phyloP scores from a whole-genome alignment of 2,888 invertebrate species.

The Acholoe squamosa region DNA sequence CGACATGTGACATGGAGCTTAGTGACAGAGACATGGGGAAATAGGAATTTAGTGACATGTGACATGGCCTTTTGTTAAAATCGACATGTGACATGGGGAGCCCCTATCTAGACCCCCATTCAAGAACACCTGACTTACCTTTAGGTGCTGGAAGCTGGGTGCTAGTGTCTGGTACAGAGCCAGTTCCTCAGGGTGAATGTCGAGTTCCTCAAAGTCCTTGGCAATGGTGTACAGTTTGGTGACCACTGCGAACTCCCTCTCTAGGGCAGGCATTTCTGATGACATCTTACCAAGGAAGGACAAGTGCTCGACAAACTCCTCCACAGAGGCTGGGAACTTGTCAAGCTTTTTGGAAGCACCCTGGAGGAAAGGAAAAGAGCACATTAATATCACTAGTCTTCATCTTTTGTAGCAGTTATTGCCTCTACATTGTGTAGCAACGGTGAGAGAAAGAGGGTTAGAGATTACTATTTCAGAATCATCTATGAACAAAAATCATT shows the following conservation, averaged over 20 bases:
- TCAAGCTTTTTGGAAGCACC: constrained; percentile 82
- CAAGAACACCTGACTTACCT: too few species aligned
- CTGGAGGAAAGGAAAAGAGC: constrained; percentile 69
- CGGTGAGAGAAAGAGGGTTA: too few species aligned
- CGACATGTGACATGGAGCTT: too few species aligned
- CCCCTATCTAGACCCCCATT: too few species aligned
- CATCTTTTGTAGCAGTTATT: too few species aligned
- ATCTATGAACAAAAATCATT: too few species aligned
- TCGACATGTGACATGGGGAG: too few species aligned
- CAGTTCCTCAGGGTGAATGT: constrained; percentile 79
- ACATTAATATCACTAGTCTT: not conserved
- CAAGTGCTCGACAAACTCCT: constrained; percentile 83
- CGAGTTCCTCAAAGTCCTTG: constrained; percentile 79
- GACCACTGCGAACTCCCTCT: constrained; percentile 81
- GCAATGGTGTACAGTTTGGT: constrained; percentile 82
- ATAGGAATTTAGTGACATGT: too few species aligned
- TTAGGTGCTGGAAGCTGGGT: constrained; percentile 83
- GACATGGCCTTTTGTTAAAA: too few species aligned
- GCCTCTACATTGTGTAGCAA: too few species aligned
- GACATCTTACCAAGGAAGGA: constrained; percentile 82
- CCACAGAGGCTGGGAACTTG: constrained; percentile 79
- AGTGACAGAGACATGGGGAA: too few species aligned
- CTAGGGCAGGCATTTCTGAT: constrained; percentile 81
- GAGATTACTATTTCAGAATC: too few species aligned
- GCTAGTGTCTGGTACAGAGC: constrained; percentile 82